Conservation (phyloP, 2,888 invertebrate species). For the Pemphredon lugubris region DNA sequence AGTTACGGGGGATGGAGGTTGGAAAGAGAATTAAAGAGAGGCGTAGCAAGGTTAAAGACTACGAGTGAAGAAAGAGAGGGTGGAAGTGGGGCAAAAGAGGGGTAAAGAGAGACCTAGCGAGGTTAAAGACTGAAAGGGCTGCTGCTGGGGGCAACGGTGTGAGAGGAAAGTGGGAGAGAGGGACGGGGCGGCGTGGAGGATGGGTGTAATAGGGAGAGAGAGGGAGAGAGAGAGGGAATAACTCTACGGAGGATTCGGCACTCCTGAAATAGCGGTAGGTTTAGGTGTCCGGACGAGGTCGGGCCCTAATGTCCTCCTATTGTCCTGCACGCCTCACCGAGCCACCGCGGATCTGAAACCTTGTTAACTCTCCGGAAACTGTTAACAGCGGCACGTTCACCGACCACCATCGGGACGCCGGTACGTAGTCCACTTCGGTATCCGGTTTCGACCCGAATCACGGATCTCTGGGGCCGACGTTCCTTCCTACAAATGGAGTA, state of each 20-base stretch:
- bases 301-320: constrained; percentile 76
- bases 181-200: constrained; percentile 1
- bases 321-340: constrained; percentile 69
- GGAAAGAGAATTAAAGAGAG: too few relatives aligned
- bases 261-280: constrained; percentile 51
- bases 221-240: neutral
- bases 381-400: constrained; percentile 76
- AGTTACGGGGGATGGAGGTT: too few relatives aligned
- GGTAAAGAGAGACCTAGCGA: constrained; percentile 18
- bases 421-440: constrained; percentile 41
- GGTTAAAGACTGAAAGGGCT: too few relatives aligned
- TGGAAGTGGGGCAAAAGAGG: neutral
- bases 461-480: constrained; percentile 47
- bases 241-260: too few relatives aligned
- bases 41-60: neutral
- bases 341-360: constrained; percentile 73
- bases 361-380: constrained; percentile 79
- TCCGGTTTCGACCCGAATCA: constrained; percentile 58
- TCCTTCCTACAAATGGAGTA: constrained; percentile 59
- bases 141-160: constrained; percentile 9
- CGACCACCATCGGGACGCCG: constrained; percentile 37
- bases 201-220: neutral
- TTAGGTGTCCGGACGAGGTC: constrained; percentile 62
- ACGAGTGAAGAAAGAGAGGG: neutral
- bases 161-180: constrained; percentile 5